Percentiles rank a stretch among this genome's conserved stretches.
These are phyloP conservation scores for Ladona fulva DNA, from an alignment of 1,140 invertebrate species.

Conservation along the genomic window DNA sequence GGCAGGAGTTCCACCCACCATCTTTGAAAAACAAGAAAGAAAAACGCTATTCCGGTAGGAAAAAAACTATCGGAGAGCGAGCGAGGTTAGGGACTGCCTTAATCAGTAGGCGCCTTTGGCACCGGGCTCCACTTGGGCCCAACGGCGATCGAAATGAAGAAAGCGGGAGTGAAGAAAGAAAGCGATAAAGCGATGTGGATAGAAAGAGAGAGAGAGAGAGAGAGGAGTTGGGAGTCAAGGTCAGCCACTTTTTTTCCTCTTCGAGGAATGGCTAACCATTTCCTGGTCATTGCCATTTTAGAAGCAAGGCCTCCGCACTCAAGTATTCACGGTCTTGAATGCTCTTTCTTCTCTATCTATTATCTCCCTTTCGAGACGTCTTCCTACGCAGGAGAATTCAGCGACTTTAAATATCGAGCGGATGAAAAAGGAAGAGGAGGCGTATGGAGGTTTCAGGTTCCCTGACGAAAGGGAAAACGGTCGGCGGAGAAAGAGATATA, in stretches of 20 bases:
- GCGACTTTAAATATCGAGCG: not conserved
- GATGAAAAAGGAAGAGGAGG: not conserved
- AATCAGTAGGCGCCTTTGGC: not conserved
- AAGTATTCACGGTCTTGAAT: constrained; percentile 6
- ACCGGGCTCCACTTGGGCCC: not conserved
- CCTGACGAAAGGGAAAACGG: not conserved
- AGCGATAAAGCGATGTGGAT: not conserved
- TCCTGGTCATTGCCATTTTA: not conserved
- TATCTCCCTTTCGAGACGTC: not conserved
- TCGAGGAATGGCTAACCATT: not conserved
- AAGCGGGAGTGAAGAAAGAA: not conserved
- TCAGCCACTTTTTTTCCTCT: not conserved
- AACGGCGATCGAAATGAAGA: not conserved
- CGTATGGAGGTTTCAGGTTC: not conserved
- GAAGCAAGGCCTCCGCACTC: not conserved
- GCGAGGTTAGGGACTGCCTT: not conserved
- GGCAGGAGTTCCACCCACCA: not conserved
- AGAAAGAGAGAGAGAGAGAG: too few relatives aligned
- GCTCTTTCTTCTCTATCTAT: not conserved
- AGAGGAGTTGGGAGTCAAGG: not conserved
- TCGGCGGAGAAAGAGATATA: not conserved
- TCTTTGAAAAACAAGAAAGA: not conserved
- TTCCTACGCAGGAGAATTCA: too few relatives aligned
- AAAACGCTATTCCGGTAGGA: too few relatives aligned
- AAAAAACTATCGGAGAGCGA: too few relatives aligned